Evolutionary conservation across 2,797 vertebrate genomes (phyloP), one percentile per base, ranked within the genome.

Genomic region (Champsocephalus esox): DNA sequence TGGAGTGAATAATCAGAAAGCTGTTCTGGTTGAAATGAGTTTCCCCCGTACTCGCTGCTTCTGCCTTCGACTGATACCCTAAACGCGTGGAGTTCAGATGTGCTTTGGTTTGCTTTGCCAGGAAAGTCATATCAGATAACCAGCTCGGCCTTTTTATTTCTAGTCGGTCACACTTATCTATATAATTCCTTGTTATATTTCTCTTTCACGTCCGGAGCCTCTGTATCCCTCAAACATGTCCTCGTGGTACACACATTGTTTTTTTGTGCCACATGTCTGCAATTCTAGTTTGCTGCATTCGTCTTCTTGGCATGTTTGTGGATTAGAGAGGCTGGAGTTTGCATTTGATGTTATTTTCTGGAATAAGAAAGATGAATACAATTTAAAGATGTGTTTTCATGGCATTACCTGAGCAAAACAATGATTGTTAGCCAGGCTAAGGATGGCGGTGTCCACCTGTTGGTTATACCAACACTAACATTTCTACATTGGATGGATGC

Each of bases 1-100:
- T 51, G 79, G 71, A 56, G 78, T 85, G 87, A 92, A 92, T 92
- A 92, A 94, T 92, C 89, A 87, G 80, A 92, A 86, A 80, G 73
- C 85, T 77, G 85, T 86, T 89, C 62, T 75, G 81, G 71, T 87
- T 91, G 89, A 91, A 91, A 92, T 92, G 82, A 92, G 82, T 87
- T 90, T 83, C 78, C 83, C 78, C 70, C 81, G 62, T 74, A 78
- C 65, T 81, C 28, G 38, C 80, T 73, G 76, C 85, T 46, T 52
- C 82, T 83, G 87, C 86, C 65, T 75, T 79, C 57, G 13, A 79
- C 90, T 89, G 88, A 89, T 90, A 87, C 87, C 83, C 80, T 84
- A 84, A 89, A 92, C 86, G 80, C 76, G 41, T 68, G 63, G 73
- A 80, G 86, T 89, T 90, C 84, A 87, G 83, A 90, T 89, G 86